Conservation (phyloP, 2,113 vertebrate species). For the Apus apus region DNA sequence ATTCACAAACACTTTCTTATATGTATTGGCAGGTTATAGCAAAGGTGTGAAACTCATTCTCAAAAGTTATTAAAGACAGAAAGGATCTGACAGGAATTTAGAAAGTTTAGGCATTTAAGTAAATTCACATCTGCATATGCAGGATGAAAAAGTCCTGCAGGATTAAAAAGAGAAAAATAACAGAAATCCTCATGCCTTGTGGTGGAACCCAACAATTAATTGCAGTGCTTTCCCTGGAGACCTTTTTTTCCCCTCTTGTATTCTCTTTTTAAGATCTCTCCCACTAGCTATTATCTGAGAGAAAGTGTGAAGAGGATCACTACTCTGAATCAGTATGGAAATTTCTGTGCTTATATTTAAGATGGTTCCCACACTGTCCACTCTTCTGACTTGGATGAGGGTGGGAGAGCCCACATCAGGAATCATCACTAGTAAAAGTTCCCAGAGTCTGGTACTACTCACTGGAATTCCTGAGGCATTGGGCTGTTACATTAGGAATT, state of each 20-base stretch:
- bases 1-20: not conserved
- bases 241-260: not conserved
- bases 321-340: not conserved
- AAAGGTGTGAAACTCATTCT: not conserved
- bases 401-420: not conserved
- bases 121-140: not conserved
- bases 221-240: not conserved
- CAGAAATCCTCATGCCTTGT: not conserved
- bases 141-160: not conserved
- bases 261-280: not conserved
- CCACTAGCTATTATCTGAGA: not conserved
- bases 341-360: not conserved
- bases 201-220: not conserved
- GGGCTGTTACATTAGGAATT: not conserved
- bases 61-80: not conserved
- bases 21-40: not conserved
- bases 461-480: not conserved
- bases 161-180: not conserved
- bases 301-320: not conserved
- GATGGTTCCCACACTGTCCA: not conserved
- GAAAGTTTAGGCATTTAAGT: not conserved
- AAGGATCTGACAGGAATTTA: not conserved
- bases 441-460: not conserved
- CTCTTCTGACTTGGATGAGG: not conserved
- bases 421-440: not conserved